phyloP scores from a whole-genome alignment of 2,113 vertebrate species.

The Melanotaenia duboulayi region DNA sequence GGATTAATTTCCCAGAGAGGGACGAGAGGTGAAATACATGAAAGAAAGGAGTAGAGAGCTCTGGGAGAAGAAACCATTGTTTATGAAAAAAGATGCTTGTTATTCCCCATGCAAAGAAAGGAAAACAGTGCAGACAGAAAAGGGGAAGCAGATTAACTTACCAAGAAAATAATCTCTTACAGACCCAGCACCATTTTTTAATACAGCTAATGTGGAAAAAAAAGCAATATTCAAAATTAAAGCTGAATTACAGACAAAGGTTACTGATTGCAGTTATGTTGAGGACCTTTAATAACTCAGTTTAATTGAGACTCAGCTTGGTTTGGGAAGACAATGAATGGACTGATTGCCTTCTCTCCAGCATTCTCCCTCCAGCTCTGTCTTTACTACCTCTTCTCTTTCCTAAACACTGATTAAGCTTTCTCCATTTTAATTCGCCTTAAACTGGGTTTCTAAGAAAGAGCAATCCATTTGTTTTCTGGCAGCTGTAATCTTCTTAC shows the following conservation, averaged over 20 bases:
- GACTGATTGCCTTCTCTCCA: conserved; percentile 24
- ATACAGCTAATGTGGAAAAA: conserved; percentile 28
- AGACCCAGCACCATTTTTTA: background rate
- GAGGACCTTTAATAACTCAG: background rate
- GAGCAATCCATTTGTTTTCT: conserved; percentile 38
- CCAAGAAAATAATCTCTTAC: conserved; percentile 19
- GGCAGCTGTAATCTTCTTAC: conserved; percentile 42
- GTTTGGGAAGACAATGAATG: conserved; percentile 36
- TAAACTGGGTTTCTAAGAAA: conserved; percentile 44
- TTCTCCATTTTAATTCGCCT: conserved; percentile 23
- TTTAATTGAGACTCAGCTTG: conserved; percentile 30
- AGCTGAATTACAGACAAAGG: conserved; percentile 47
- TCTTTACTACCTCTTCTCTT: background rate
- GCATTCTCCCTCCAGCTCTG: background rate
- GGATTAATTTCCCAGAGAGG: conserved; percentile 84
- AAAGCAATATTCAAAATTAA: conserved; percentile 11
- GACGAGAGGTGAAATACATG: conserved; percentile 44
- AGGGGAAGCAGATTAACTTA: conserved; percentile 28
- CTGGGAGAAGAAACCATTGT: conserved; percentile 9
- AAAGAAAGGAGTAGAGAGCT: conserved; percentile 28
- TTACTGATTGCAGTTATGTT: conserved; percentile 52
- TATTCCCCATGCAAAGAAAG: conserved; percentile 19
- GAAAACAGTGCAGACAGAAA: conserved; percentile 20
- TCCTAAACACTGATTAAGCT: conserved; percentile 30
- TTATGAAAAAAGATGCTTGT: conserved; percentile 17